Base-by-base conservation (phyloP, 2,888 invertebrate species). In the Cantharis nigra region DNA sequence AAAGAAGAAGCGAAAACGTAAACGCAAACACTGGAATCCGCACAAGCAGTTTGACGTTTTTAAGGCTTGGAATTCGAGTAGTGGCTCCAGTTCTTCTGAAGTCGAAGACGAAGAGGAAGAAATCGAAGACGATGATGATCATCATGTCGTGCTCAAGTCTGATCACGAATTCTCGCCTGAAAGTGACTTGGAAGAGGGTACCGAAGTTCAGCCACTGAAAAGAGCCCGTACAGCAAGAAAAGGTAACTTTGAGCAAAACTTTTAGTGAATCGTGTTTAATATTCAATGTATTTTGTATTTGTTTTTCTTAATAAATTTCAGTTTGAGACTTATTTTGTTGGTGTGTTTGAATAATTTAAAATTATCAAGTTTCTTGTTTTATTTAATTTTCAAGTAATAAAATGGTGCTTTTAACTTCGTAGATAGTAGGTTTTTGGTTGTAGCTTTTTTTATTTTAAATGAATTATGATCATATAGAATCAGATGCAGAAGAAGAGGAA, bases 141-240 rank as follows among this genome's bases (percentile, higher is more conserved):
- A 82, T 74, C 81, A 49, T 89, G 88, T 72, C 89, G 88, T n/a
- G 87, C 92, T 93, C 82, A 94, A 93, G 85, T 96, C 96, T 0
- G 97, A 97, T 87, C 97, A 97, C 85, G 98, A 98, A 88, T 97
- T 97, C 87, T 97, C 97, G 0, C 96, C 96, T 0, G 97, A 97
- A 85, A 96, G 96, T 1, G 97, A 97, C 84, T 87, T 94, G 49
- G 95, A 93, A 80, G 94, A 92, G 63, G 93, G 93, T 74, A 93
- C 93, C 9, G 92, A 91, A 73, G 91, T 91, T 4, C 93, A 94
- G 79, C 97, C 97, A 0, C 89, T 94, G 80, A 94, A 95, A 86
- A 91, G 95, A 64, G 97, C 97, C 2, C 91, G 97, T 81, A 97
- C 97, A 0, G 93, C 95, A 9, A 94, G 94, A 85, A 95, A 96